Evolutionary conservation across 2,888 invertebrate species (phyloP), one percentile per base, ranked within the genome.

Genomic region (Erpobdella octoculata): DNA sequence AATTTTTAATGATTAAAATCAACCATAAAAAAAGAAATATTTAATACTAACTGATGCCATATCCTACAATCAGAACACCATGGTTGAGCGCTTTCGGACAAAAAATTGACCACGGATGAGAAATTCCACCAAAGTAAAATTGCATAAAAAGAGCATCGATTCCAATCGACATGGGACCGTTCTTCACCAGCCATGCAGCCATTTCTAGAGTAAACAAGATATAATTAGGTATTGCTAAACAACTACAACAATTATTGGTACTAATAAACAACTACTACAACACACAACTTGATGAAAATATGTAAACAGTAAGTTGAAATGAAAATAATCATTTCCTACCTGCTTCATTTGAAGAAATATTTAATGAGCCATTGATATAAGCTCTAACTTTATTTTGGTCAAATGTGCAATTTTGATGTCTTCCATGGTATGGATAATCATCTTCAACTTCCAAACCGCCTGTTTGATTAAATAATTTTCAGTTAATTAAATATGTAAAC

Each of bases 71-170:
- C 1, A 96, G 86, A n/a, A 95, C 95, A 1, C 95, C 96, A 80
- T 96, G 95, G 84, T 96, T 93, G 38, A 96, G 83, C 79, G 87
- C 87, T 0, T 85, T 85, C 1, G 90, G 89, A 83, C 93, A 93
- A 18, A 95, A 85, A 78, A 89, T 86, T 79, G 89, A 89, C 87
- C 88, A 90, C 0, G 95, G 95, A 85, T 96, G 94, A 0, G 94
- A 93, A 18, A 96, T 88, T 9, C 96, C 96, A 2, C 94, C 93
- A 79, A 91, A 87, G 82, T 96, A 96, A 83, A 95, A 94, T 86
- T 87, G 87, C 94, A 96, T 94, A 0, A 92, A 93, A 83, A 93
- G 92, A 0, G 95, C 95, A 82, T 96, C 96, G 78, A 96, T 90
- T 79, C 91, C 95, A 79, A 96, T 92, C 36, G 94, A 91, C 78